Conservation (phyloP, 2,888 invertebrate genomes). For the Cepaea hortensis region DNA sequence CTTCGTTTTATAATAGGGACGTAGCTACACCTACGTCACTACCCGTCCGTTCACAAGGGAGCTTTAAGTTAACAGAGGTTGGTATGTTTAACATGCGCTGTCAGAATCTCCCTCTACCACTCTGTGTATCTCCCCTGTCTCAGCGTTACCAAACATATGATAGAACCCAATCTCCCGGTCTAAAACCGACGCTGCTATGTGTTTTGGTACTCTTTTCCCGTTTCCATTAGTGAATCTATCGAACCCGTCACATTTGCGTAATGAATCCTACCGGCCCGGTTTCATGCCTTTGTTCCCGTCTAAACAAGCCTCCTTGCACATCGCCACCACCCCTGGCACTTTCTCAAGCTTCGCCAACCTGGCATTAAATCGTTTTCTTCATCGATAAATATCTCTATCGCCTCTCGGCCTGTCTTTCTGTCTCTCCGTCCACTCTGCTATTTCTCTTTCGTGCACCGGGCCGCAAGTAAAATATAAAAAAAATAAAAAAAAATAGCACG, state of each 20-base stretch:
- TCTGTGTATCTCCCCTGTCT: background rate
- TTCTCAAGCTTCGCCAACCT: background rate
- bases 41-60: background rate
- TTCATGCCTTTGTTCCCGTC: background rate
- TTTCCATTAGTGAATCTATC: slow-evolving; percentile 36
- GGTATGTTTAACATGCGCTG: slow-evolving; percentile 8
- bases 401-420: slow-evolving; percentile 8
- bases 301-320: background rate
- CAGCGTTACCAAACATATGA: background rate
- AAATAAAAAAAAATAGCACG: background rate
- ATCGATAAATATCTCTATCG: background rate
- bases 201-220: slow-evolving; percentile 11
- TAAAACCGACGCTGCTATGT: background rate
- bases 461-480: background rate
- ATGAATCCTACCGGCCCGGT: background rate
- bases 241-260: slow-evolving; percentile 14
- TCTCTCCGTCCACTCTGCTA: background rate
- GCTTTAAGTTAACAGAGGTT: background rate
- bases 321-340: background rate
- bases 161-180: background rate
- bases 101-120: slow-evolving; percentile 4
- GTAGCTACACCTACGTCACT: background rate
- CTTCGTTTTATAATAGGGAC: slow-evolving; percentile 3
- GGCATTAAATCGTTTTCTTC: slow-evolving; percentile 15
- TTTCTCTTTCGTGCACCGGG: slow-evolving; percentile 1